Evolutionary conservation across 2,113 vertebrate species (phyloP), one percentile per base, ranked within the genome.

Genomic region (Nothobranchius kuhntae): DNA sequence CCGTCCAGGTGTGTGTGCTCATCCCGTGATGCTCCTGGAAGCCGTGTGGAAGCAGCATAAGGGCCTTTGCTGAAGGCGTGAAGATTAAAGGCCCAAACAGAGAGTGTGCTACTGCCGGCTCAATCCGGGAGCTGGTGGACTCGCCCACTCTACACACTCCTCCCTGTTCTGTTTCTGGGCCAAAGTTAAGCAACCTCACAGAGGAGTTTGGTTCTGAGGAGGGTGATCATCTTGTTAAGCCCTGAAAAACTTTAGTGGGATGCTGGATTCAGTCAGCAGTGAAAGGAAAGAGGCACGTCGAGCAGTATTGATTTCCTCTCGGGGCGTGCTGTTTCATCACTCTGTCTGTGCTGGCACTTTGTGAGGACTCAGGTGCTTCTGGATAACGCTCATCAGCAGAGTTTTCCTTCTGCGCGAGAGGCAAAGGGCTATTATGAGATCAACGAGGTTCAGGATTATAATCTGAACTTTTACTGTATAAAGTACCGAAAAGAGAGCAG

Each of bases 31-130:
- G 68, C 86, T 94, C 61, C 75, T 80, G 38, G 90, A 91, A 68
- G 85, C 86, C 17, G 91, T 91, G 84, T 94, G 77, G 94, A 93
- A 93, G 71, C 94, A 94, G 71, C 94, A 94, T 42, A 83, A 87
- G 61, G 91, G 92, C 36, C 2, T 86, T 90, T 0, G 92, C 94
- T 78, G 94, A 94, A 76, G 92, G 93, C 69, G 91, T 95, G 72
- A 88, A 91, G 87, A 87, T 94, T 55, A 95, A 91, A 88, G 93
- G 89, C 75, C 92, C 91, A 0, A 86, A 93, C 2, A 86, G 80
- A 64, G 93, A 95, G 80, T 94, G 94, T 53, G 92, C 95, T 80
- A 91, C 89, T 1, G 91, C 94, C 91, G 94, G 95, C 89, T 93
- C 92, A 0, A 91, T 95, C 75, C 95, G 95, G 94, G 93, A 94